phyloP scores from a whole-genome alignment of 2,113 vertebrate genomes.

The Otis tarda region DNA sequence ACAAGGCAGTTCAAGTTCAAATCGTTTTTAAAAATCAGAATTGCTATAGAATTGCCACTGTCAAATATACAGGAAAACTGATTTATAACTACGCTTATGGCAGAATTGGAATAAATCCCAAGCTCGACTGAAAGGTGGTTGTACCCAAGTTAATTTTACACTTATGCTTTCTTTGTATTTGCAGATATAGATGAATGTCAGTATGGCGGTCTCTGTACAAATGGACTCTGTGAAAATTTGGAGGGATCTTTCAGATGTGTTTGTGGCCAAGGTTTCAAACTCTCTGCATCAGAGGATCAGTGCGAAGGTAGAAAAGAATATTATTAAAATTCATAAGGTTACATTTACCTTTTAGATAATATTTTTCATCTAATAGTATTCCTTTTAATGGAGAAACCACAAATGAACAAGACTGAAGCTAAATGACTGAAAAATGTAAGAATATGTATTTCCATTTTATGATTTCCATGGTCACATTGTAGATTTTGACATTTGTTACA shows the following conservation, averaged over 20 bases:
- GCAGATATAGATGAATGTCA: constrained; percentile 93
- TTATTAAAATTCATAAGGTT: not conserved
- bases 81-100: not conserved
- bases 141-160: not conserved
- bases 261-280: constrained; percentile 85
- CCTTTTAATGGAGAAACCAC: not conserved
- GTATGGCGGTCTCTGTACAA: constrained; percentile 82
- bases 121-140: not conserved
- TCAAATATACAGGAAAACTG: not conserved
- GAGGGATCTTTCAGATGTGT: constrained; percentile 90
- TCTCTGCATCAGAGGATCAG: constrained; percentile 81
- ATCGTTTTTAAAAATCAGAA: not conserved
- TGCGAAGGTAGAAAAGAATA: constrained; percentile 84
- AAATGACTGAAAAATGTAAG: not conserved
- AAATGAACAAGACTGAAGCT: not conserved
- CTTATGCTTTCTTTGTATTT: not conserved
- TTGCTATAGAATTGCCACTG: not conserved
- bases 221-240: constrained; percentile 88
- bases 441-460: not conserved
- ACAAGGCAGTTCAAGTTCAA: not conserved
- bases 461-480: not conserved
- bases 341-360: not conserved
- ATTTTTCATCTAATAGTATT: not conserved
- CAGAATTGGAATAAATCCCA: not conserved
- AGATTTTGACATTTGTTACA: not conserved